Evolutionary conservation across 2,888 invertebrate species (phyloP).

Genomic region (Lottia scabra): DNA sequence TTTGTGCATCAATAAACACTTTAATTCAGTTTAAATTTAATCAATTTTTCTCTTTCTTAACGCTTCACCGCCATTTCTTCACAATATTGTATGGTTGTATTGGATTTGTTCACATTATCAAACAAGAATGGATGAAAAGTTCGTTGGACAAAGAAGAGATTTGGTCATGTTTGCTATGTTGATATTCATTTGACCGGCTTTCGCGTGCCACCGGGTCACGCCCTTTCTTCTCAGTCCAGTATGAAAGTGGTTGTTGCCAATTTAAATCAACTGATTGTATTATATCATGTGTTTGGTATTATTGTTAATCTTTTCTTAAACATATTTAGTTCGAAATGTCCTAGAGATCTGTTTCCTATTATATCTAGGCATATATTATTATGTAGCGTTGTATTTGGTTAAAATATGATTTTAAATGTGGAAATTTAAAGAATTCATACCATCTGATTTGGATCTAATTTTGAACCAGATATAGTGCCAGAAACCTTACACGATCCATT

Average conservation of each 20-base stretch:
- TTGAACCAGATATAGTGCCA: too few relatives aligned
- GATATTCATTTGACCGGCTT: neutral
- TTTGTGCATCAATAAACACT: neutral
- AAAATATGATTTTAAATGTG: too few relatives aligned
- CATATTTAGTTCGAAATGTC: too few relatives aligned
- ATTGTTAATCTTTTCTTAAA: too few relatives aligned
- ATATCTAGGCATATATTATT: too few relatives aligned
- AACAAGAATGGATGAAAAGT: neutral
- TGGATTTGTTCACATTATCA: neutral
- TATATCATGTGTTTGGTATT: neutral
- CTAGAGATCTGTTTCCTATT: too few relatives aligned
- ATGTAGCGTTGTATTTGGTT: too few relatives aligned
- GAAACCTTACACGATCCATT: too few relatives aligned
- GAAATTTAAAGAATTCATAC: too few relatives aligned
- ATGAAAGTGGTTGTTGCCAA: neutral
- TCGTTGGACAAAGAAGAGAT: neutral
- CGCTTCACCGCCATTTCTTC: neutral
- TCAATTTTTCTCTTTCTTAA: neutral
- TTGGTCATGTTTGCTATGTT: neutral
- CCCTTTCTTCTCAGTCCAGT: neutral
- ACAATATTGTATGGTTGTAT: neutral
- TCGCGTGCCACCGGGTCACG: conserved; percentile 2
- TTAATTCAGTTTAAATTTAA: neutral
- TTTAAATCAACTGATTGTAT: neutral
- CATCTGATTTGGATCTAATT: too few relatives aligned